These are phyloP conservation scores for Sus cebifrons DNA, from an alignment of 2,797 vertebrate genomes.

Conservation along the genomic window DNA sequence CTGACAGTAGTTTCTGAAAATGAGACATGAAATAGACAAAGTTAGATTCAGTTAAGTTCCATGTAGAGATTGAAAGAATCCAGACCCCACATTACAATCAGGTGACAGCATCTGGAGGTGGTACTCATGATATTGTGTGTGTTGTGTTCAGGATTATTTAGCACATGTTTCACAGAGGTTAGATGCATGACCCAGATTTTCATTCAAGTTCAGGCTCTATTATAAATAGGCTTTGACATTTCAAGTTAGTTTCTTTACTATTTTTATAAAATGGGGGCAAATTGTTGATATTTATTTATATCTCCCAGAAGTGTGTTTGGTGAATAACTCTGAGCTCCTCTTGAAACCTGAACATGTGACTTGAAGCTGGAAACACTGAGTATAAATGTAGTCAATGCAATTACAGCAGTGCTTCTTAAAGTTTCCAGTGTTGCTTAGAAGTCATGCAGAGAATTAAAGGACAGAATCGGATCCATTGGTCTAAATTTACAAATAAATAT, in stretches of 20 bases:
- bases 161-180: neutral
- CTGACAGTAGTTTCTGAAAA: neutral
- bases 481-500: neutral
- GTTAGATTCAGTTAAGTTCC: neutral
- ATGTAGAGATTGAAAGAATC: neutral
- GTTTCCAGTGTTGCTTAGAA: neutral
- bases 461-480: neutral
- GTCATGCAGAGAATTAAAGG: neutral
- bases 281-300: neutral
- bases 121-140: accelerated
- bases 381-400: neutral
- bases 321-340: constrained; percentile 10
- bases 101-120: neutral
- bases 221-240: neutral
- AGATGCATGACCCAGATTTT: neutral
- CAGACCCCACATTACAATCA: neutral
- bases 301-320: neutral
- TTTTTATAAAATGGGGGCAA: neutral
- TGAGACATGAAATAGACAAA: neutral
- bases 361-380: neutral
- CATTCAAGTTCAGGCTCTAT: neutral
- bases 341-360: neutral
- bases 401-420: neutral
- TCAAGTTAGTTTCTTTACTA: neutral
- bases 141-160: neutral